Conservation (phyloP, 1,140 invertebrate genomes). For the Liolophura sinensis region DNA sequence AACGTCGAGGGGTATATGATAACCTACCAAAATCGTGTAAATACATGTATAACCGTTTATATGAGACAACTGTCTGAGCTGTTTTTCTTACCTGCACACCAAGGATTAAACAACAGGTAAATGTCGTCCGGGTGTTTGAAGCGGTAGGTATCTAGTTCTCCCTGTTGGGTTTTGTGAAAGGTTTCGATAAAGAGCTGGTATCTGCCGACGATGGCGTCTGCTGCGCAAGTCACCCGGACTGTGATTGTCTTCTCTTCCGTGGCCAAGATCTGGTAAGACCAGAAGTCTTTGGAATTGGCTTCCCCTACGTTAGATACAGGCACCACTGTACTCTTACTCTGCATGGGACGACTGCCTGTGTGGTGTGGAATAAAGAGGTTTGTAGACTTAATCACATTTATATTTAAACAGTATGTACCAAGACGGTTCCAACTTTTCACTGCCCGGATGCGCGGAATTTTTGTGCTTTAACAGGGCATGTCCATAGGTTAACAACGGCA, state of each 20-base stretch:
- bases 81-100: constrained; percentile 70
- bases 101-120: constrained; percentile 85
- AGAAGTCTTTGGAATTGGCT: constrained; percentile 19
- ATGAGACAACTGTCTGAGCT: not conserved
- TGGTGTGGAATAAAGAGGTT: constrained; percentile 1
- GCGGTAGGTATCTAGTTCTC: constrained; percentile 34
- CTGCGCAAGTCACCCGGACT: constrained; percentile 36
- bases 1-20: too few species aligned
- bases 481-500: too few species aligned
- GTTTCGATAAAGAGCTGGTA: constrained; percentile 53
- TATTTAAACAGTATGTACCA: too few species aligned
- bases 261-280: constrained; percentile 38
- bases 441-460: too few species aligned
- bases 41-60: not conserved
- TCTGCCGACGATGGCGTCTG: constrained; percentile 42
- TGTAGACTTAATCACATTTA: too few species aligned
- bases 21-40: too few species aligned
- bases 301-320: constrained; percentile 31
- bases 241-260: constrained; percentile 37
- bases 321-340: constrained; percentile 49
- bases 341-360: constrained; percentile 42
- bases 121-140: constrained; percentile 58
- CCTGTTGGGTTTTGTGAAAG: constrained; percentile 26
- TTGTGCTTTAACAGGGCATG: too few species aligned
- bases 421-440: too few species aligned